Base-by-base conservation (phyloP, 2,113 vertebrate genomes). In the Australoheros scitulus region DNA sequence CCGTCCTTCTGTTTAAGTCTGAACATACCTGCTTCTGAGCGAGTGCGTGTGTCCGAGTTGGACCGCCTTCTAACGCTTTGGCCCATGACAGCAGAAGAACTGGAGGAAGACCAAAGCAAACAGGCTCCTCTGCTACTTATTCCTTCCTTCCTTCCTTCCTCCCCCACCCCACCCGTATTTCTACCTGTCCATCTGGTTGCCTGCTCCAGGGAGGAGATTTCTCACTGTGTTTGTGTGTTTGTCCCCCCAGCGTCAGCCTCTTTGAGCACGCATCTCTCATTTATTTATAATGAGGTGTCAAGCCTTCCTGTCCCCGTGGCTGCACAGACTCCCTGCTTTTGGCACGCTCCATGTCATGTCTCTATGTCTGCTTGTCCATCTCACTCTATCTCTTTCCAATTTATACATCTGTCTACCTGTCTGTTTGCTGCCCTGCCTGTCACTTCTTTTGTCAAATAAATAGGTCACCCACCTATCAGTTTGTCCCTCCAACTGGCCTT, bases 211-310 rank as follows among this genome's bases (percentile, higher is more conserved):
- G 85, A 87, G 72, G 86, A 43, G 64, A 52, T 81, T 82, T 88
- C 81, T 90, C 77, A 32, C 60, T 26, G 52, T 52, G 84, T 59
- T 63, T 86, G 72, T 85, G 77, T 80, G 76, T 81, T 65, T 85
- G 57, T 74, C 82, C 79, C 85, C 70, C 11, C 59, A 84, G 78
- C 10, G 14, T 76, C 77, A n/a, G 59, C 58, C 34, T 83, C 81
- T 90, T 80, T 85, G 86, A 88, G 85, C 86, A 47, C 41, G 80
- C 79, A 61, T 85, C 86, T 77, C 81, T 91, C 90, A 91, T 94
- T 93, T 90, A 91, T 93, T 92, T 90, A 83, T 94, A 93, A 94
- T 93, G 85, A 91, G 88, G 75, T 92, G 92, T 93, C 92, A 90
- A 68, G 74, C 56, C 59, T 82, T 58, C 56, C 76, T 58, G 75